phyloP scores from a whole-genome alignment of 2,888 invertebrate genomes.

The Sympetrum striolatum region DNA sequence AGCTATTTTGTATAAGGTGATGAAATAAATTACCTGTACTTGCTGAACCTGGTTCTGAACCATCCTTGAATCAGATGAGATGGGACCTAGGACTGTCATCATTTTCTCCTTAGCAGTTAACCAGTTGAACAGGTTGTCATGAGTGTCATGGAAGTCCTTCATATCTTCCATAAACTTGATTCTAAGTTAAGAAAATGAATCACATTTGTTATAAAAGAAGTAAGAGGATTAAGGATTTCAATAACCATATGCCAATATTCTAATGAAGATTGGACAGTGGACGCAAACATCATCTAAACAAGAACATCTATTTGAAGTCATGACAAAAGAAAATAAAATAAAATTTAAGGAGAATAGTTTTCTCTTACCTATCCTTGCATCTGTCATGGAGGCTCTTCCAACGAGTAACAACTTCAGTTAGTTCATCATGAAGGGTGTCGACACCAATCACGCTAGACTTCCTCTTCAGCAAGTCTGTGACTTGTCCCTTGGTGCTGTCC shows the following conservation, averaged over 20 bases:
- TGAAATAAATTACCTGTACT: slow-evolving; percentile 59
- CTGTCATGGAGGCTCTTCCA: slow-evolving; percentile 88
- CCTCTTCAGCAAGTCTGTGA: slow-evolving; percentile 83
- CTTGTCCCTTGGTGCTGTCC: slow-evolving; percentile 88
- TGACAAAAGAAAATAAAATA: too few relatives aligned
- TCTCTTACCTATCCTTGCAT: slow-evolving; percentile 71
- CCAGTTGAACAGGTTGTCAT: slow-evolving; percentile 86
- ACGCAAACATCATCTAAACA: not conserved
- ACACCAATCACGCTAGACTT: slow-evolving; percentile 86
- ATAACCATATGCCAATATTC: too few relatives aligned
- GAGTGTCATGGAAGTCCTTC: slow-evolving; percentile 90
- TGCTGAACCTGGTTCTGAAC: slow-evolving; percentile 95
- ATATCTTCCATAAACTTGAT: slow-evolving; percentile 83
- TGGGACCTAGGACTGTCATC: slow-evolving; percentile 93
- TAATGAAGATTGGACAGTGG: not conserved
- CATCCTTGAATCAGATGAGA: slow-evolving; percentile 94
- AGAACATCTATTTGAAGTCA: not conserved
- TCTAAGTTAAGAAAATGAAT: slow-evolving; percentile 55
- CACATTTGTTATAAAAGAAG: not conserved
- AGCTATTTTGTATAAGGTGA: not conserved
- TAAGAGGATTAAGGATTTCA: not conserved
- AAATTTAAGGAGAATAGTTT: not conserved
- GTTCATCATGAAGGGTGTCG: slow-evolving; percentile 81
- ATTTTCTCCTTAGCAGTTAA: slow-evolving; percentile 92
- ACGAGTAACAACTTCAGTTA: slow-evolving; percentile 80